Evolutionary conservation across 53 echinoderm and acorn worm species (phyloP), one percentile per base, ranked within the genome.

Genomic region (Antedon mediterranea): DNA sequence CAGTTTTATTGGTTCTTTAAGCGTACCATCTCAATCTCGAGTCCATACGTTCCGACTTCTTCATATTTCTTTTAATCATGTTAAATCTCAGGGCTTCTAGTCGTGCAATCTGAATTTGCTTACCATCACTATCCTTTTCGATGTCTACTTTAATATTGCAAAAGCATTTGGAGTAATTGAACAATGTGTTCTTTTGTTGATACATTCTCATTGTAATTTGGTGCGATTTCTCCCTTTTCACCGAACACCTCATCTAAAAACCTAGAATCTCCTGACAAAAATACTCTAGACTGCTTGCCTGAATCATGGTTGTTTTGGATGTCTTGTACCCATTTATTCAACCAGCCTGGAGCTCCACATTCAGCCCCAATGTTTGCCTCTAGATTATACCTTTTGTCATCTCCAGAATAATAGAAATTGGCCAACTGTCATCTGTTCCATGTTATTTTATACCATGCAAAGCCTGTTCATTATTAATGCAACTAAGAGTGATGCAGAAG

Each of bases 181-280:
- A n/a, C n/a, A n/a, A n/a, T n/a, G n/a, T n/a, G n/a, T n/a, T n/a
- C n/a, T n/a, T n/a, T n/a, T n/a, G n/a, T n/a, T n/a, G n/a, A n/a
- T n/a, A n/a, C n/a, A n/a, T n/a, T n/a, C n/a, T n/a, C n/a, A n/a
- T n/a, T n/a, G n/a, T n/a, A n/a, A n/a, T n/a, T n/a, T n/a, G n/a
- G n/a, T n/a, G n/a, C n/a, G n/a, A n/a, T n/a, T 34, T 80, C 80
- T 4, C 80, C 80, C 3, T 6, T 27, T 15, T 31, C 74, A 4
- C 80, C 80, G 41, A 73, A 73, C 4, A 80, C 28, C 0, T 80
- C 74, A 80, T 80, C 74, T 26, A 80, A 18, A n/a, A 28, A 80
- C 80, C 80, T 80, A 4, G 80, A 80, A 18, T 73, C 80, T 0
- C 81, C 81, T 0, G 73, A 3, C 32, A 79, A 30, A 72, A 80